phyloP scores from a whole-genome alignment of 2,797 vertebrate species.

The Emys orbicularis region DNA sequence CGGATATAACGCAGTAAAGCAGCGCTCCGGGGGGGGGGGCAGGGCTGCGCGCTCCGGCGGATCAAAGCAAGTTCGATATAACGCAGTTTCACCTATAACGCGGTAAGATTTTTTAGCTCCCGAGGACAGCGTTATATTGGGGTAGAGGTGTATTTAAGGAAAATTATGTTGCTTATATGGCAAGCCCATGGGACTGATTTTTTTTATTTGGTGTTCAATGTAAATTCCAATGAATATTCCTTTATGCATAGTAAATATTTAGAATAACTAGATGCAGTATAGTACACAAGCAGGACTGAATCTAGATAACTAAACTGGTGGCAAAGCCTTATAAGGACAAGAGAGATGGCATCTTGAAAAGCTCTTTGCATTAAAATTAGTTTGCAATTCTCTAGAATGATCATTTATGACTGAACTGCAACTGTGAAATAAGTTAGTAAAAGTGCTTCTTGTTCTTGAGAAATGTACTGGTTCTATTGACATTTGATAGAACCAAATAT shows the following conservation, averaged over 20 bases:
- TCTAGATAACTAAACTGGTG: neutral
- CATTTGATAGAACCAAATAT: neutral
- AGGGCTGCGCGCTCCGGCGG: too few species aligned
- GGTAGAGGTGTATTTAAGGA: slow-evolving; percentile 1
- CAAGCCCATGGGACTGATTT: neutral
- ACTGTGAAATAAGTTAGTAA: neutral
- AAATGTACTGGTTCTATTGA: accelerated
- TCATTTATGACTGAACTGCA: neutral
- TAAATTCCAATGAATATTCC: neutral
- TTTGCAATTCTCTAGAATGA: neutral
- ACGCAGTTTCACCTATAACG: too few species aligned
- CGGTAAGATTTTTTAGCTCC: too few species aligned
- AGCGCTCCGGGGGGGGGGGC: too few species aligned
- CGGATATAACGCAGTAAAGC: too few species aligned
- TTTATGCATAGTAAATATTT: neutral
- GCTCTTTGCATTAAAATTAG: neutral
- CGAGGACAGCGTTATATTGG: too few species aligned
- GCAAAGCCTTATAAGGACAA: neutral
- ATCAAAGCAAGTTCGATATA: too few species aligned
- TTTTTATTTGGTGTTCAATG: neutral
- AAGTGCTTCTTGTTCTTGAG: neutral
- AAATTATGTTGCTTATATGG: slow-evolving; percentile 18
- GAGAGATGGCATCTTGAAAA: neutral
- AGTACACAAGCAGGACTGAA: neutral
- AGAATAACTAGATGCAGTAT: slow-evolving; percentile 25